Evolutionary conservation across 2,888 invertebrate species (phyloP), one percentile per base, ranked within the genome.

Genomic region (Aleiodes alternator): DNA sequence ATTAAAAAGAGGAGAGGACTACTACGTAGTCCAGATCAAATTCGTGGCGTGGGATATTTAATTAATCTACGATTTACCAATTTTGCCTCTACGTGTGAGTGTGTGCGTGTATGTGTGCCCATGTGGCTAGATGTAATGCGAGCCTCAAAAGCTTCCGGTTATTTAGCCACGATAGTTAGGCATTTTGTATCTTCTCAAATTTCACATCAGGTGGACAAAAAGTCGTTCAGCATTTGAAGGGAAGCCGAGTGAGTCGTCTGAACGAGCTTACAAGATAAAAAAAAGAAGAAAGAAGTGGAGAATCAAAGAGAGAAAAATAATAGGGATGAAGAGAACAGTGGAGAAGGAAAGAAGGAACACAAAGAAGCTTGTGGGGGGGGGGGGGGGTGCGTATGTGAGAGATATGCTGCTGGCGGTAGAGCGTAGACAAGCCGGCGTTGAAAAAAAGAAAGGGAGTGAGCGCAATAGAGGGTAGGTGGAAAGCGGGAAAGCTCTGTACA

Each of bases 401-500:
- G 50, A 59, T 29, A 11, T 57, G 16, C 43, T 71, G 48, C 56
- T 66, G 48, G 48, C 57, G 14, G 57, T 38, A 23, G 69, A 69
- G 69, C 34, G 57, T 73, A 69, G 73, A 73, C 38, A 69, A 59
- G 57, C 66, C 73, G 71, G 75, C 68, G 76, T 78, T 72, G 78
- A 76, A 78, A 6, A 34, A 34, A 34, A 34, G 3, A 76, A 78
- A 75, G 79, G 76, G 69, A 70, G 69, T 55, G 61, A 53, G 68
- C 57, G 59, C 16, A 38, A 61, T 31, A 8, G 43, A 48, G 64
- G 43, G 56, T 48, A 51, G 43, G 29, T 64, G 81, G 84, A 84
- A 85, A 85, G 86, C 83, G 85, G 86, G 85, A 86, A 86, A 87
- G 85, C 85, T 80, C 80, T 4, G 43, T 73, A 79, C 78, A 69